phyloP scores from a whole-genome alignment of 2,113 vertebrate genomes.

The Macroglossus sobrinus region DNA sequence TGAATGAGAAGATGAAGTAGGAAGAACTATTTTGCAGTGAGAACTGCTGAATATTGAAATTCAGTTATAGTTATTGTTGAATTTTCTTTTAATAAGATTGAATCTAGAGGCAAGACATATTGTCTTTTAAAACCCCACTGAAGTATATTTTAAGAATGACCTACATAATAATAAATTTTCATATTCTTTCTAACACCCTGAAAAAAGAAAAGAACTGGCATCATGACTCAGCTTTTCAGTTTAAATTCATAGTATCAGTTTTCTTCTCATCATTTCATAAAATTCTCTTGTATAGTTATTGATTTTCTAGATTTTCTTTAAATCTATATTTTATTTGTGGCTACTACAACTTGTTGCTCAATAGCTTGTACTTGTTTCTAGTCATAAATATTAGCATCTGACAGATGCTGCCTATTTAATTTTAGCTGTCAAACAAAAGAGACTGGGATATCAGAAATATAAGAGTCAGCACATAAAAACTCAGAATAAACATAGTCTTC shows the following conservation, averaged over 20 bases:
- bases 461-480: neutral
- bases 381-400: neutral
- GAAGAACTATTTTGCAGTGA: slow-evolving; percentile 55
- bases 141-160: slow-evolving; percentile 67
- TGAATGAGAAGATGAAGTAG: slow-evolving; percentile 62
- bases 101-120: slow-evolving; percentile 63
- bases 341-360: neutral
- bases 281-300: neutral
- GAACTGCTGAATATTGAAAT: slow-evolving; percentile 51
- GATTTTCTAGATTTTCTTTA: slow-evolving; percentile 41
- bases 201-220: neutral
- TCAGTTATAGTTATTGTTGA: slow-evolving; percentile 63
- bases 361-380: neutral
- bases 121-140: slow-evolving; percentile 60
- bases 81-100: slow-evolving; percentile 49
- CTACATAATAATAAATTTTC: slow-evolving; percentile 56
- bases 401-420: neutral
- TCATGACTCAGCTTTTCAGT: neutral
- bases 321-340: neutral
- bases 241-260: neutral
- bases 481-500: neutral
- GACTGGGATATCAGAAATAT: neutral
- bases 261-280: neutral
- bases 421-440: neutral
- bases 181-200: slow-evolving; percentile 41